These are phyloP conservation scores for Apostichopus japonicus DNA, from an alignment of 35 echinoderm and acorn worm species.

Conservation along the genomic window DNA sequence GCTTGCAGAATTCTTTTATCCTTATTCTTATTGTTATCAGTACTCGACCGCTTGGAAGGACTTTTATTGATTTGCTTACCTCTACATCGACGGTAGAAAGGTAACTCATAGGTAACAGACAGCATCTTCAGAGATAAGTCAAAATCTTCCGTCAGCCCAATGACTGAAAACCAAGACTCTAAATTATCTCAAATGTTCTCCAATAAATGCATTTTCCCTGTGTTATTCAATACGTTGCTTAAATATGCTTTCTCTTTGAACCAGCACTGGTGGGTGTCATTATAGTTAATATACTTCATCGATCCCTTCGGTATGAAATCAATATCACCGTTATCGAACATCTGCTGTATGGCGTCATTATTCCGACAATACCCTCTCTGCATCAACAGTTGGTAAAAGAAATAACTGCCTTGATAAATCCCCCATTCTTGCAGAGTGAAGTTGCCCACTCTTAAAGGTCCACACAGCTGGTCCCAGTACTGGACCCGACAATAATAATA, in stretches of 20 bases:
- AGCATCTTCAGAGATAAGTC: slow-evolving; percentile 81
- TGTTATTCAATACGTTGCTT: slow-evolving; percentile 37
- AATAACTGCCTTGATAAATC: slow-evolving; percentile 91
- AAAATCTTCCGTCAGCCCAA: slow-evolving; percentile 80
- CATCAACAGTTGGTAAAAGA: slow-evolving; percentile 85
- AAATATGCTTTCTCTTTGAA: slow-evolving; percentile 76
- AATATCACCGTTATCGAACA: not conserved
- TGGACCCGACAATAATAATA: slow-evolving; percentile 78
- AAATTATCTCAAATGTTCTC: slow-evolving; percentile 73
- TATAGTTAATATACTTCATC: slow-evolving; percentile 6
- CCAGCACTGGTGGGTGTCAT: slow-evolving; percentile 68
- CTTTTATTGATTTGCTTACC: slow-evolving; percentile 67
- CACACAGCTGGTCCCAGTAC: slow-evolving; percentile 81
- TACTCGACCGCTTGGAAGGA: not conserved
- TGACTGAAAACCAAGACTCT: slow-evolving; percentile 87
- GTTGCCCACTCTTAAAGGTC: slow-evolving; percentile 67
- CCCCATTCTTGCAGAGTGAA: slow-evolving; percentile 89
- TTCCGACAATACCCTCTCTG: slow-evolving; percentile 70
- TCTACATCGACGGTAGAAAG: slow-evolving; percentile 65
- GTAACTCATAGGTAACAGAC: slow-evolving; percentile 67
- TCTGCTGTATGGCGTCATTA: slow-evolving; percentile 30
- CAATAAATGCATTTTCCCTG: slow-evolving; percentile 46
- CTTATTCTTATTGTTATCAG: not conserved
- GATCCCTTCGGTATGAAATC: not conserved
- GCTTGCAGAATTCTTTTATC: slow-evolving; percentile 48